Base-by-base conservation (phyloP, 1,140 invertebrate species). In the Stegodyphus mimosarum region DNA sequence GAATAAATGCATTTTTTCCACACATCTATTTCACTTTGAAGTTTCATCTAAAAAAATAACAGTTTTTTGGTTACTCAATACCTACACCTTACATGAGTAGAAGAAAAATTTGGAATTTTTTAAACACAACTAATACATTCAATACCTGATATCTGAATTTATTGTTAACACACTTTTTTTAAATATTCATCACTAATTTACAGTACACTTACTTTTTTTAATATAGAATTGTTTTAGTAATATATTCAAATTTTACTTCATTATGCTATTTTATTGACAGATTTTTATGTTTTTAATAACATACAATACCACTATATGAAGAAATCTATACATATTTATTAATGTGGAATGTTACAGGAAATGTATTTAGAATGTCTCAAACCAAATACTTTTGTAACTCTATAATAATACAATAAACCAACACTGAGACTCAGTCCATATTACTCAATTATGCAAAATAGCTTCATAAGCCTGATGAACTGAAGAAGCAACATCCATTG, bases 401-500 rank as follows among this genome's bases (percentile, higher is more conserved):
- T 67, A 60, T 17, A 67, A 67, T 67, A 18, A 67, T 60, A 10
- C 64, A 15, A 15, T 17, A 67, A 67, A 67, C 2, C 64, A 67
- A 18, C 7, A 7, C 17, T 13, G 7, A 67, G 9, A 17, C n/a
- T 67, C 64, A 67, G 15, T 60, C 5, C 2, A n/a, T 15, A 53
- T 63, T 33, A 51, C n/a, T 71, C 91, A 94, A 88, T 92, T 93
- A 90, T 94, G 93, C 53, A 99, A 93, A 88, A 99, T 98, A 73
- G 94, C 93, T 90, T 99, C 97, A 90, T 98, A 99, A 13, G 96
- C 93, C 91, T 97, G 95, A 91, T 97, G 98, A 89, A 99, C 94
- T 74, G 95, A 95, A 15, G 94, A 91, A 84, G 97, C 97, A 55
- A 99, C 97, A 91, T 99, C 97, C 18, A 96, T 94, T 7, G 97